Evolutionary conservation across 2,113 vertebrate genomes (phyloP).

Genomic region (Cynocephalus volans): DNA sequence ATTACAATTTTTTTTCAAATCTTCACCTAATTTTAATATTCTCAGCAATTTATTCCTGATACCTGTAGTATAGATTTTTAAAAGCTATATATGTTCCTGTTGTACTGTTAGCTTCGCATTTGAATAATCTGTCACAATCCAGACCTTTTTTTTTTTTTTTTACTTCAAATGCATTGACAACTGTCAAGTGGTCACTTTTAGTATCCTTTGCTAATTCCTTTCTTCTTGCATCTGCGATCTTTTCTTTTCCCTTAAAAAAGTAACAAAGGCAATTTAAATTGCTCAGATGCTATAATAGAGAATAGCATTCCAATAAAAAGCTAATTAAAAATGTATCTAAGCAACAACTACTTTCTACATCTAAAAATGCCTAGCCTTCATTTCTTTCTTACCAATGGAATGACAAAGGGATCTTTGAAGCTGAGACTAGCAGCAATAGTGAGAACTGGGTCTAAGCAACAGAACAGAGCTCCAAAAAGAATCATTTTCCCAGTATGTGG

Average conservation of each 20-base stretch:
- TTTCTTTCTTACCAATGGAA: constrained; percentile 93
- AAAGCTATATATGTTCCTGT: neutral
- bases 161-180: constrained; percentile 97
- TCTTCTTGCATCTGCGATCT: constrained; percentile 96
- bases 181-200: constrained; percentile 97
- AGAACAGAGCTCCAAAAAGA: constrained; percentile 97
- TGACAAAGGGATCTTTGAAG: constrained; percentile 99
- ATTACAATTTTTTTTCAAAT: constrained; percentile 4
- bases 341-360: neutral
- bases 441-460: constrained; percentile 97
- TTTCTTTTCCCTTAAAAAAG: constrained; percentile 96
- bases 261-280: neutral
- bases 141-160: neutral
- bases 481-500: constrained; percentile 99
- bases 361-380: neutral
- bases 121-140: neutral
- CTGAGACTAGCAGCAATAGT: constrained; percentile 98
- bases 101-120: neutral
- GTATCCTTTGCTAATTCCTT: constrained; percentile 94
- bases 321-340: neutral
- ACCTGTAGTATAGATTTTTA: neutral
- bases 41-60: neutral
- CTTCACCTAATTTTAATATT: constrained; percentile 42
- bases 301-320: neutral
- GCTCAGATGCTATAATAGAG: neutral